Base-by-base conservation (phyloP, 2,113 vertebrate species). In the Dendrocopos noguchii region DNA sequence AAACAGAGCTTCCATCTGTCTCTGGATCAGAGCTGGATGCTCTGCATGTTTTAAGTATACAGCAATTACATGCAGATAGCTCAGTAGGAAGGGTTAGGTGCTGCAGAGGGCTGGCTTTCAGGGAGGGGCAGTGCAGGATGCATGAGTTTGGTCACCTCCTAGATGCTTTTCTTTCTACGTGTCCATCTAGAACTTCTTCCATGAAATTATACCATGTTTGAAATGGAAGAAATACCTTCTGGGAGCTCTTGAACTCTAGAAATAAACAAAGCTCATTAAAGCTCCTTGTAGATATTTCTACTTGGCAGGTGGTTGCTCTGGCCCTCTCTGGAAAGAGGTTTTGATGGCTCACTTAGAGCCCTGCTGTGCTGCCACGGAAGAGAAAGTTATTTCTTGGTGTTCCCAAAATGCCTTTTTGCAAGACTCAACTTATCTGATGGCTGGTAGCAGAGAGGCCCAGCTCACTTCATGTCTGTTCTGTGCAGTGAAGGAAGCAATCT, bases 401-500 rank as follows among this genome's bases (percentile, higher is more conserved):
- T 75, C 31, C n/a, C 50, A 44, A 79, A 63, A 17, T 33, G 57
- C 13, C 59, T 67, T 73, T 91, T 91, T 53, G 19, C 39, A 34
- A 86, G 80, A 52, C 52, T 87, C 7, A 8, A 1, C 63, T 0
- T 31, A 6, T 5, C 3, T 84, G 81, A 19, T 12, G 39, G 7
- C 2, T 2, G 56, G 50, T 88, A 20, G 20, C 6, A 1, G 10
- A 15, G 31, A 7, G 46, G 27, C 67, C 29, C 20, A 76, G 59
- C 79, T 91, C 65, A 13, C 8, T 19, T 63, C 2, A 29, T 15
- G 33, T 96, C 84, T 92, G 80, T 84, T 94, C 78, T 39, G 80
- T 95, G 29, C 93, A 99, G 99, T 1, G 99, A 99, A 98, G 99
- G 99, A 63, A 99, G 99, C 95, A 99, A 99, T 84, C 98, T 99